These are phyloP conservation scores for Eulemur mongoz DNA, from an alignment of 2,797 vertebrate genomes.

Conservation along the genomic window DNA sequence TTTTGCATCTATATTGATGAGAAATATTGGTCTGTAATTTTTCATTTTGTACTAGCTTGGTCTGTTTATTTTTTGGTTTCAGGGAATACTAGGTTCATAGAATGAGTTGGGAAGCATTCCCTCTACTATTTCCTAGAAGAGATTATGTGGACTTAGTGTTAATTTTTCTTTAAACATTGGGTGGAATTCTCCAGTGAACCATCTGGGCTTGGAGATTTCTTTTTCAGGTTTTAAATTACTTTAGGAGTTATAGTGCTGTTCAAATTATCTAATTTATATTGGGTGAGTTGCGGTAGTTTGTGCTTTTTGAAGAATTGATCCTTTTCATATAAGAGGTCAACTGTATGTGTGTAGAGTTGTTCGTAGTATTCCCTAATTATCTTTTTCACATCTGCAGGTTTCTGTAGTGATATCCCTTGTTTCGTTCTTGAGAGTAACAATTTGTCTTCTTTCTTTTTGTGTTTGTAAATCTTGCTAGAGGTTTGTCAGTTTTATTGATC, in stretches of 20 bases:
- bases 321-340: background rate
- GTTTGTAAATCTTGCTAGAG: background rate
- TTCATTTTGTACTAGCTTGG: background rate
- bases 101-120: background rate
- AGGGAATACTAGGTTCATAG: background rate
- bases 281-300: background rate
- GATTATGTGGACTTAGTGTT: background rate
- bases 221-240: background rate
- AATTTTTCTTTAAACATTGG: background rate
- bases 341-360: background rate
- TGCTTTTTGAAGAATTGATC: background rate
- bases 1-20: no score
- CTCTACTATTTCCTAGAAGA: background rate
- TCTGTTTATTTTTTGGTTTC: background rate
- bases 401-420: background rate
- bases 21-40: background rate
- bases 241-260: background rate
- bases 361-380: background rate
- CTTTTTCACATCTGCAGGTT: background rate
- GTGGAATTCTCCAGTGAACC: background rate
- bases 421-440: background rate
- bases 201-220: background rate
- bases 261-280: background rate
- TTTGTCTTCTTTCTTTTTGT: background rate
- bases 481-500: background rate